Evolutionary conservation across 1,140 invertebrate species (phyloP), one percentile per base, ranked within the genome.

Genomic region (Pinna nobilis): DNA sequence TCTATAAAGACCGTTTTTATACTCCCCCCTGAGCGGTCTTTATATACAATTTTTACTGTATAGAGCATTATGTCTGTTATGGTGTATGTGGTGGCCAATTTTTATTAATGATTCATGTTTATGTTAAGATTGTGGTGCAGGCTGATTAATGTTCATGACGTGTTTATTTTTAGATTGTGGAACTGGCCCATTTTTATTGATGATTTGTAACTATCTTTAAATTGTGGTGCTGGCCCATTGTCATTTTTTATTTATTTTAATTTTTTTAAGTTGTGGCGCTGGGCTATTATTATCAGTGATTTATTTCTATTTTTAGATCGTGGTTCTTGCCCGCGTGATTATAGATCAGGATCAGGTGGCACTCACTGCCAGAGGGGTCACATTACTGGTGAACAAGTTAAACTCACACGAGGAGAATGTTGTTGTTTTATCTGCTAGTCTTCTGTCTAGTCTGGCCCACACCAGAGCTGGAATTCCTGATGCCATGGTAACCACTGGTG

Each of bases 381-480:
- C 79, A 0, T 53, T 83, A 15, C 78, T 89, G 23, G 83, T 88
- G 1, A 61, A 83, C 23, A 84, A 86, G 50, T 53, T 89, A 0
- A 33, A 70, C 4, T 83, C 84, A 7, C 32, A 74, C 2, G 83
- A 87, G 47, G 83, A 88, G 55, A 86, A 88, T 71, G 83, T 83
- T 18, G 67, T 86, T 3, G 85, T 88, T 15, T 41, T 87, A 7
- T 81, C 86, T 61, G 85, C 85, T 23, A 88, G 87, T 74, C 80
- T 88, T 0, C 71, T 89, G 30, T 85, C 88, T 15, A 87, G 86
- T 78, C 75, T 90, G 18, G 84, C 87, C 2, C 89, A 89, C 74
- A 89, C 87, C 0, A 70, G 88, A 28, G 84, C 89, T 28, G 89
- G 89, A 15, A 88, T 90, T 35, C 81, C 88, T 28, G 89, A 90